Conservation (phyloP, 2,113 vertebrate genomes). For the Podiceps cristatus region DNA sequence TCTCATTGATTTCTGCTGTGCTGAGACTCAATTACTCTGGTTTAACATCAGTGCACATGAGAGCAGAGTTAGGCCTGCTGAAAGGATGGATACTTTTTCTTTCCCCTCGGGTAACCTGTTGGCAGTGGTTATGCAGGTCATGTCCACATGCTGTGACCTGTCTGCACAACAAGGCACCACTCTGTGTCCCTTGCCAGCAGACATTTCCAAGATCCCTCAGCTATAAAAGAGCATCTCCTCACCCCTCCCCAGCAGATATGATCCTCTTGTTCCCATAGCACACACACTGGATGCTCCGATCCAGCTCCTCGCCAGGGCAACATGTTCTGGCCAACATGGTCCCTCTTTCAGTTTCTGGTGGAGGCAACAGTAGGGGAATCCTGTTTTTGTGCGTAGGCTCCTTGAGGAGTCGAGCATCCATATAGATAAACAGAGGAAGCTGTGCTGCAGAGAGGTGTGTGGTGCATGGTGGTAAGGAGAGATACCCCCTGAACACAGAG, state of each 20-base stretch:
- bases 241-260: neutral
- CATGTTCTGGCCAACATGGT: neutral
- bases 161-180: neutral
- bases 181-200: neutral
- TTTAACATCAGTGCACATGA: neutral
- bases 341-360: neutral
- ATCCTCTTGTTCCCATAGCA: neutral
- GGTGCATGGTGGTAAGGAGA: neutral
- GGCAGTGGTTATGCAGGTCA: neutral
- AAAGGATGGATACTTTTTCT: neutral
- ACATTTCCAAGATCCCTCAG: neutral
- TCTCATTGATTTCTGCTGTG: slow-evolving; percentile 5
- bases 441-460: neutral
- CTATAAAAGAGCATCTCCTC: neutral
- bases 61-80: neutral
- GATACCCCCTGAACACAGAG: neutral
- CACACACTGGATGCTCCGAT: neutral
- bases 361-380: neutral
- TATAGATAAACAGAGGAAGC: neutral
- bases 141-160: neutral
- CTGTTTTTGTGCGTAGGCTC: neutral
- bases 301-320: neutral
- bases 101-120: neutral
- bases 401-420: neutral
- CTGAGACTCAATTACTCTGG: neutral